phyloP scores from a whole-genome alignment of 1,140 invertebrate genomes.

The Helicoverpa zea region DNA sequence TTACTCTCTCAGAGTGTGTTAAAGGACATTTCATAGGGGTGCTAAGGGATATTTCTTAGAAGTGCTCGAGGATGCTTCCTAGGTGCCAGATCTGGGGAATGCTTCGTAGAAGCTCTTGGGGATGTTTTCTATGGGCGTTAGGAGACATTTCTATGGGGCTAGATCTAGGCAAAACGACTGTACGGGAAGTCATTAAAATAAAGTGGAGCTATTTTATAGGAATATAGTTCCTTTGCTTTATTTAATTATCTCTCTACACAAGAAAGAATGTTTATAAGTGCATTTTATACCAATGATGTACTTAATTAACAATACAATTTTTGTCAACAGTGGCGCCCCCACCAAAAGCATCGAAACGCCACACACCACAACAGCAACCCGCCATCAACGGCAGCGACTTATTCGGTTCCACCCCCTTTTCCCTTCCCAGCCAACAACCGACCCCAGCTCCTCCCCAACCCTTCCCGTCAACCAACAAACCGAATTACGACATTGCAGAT shows the following conservation, averaged over 20 bases:
- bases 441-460: constrained; percentile 42
- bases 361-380: constrained; percentile 71
- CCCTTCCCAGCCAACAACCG: constrained; percentile 59
- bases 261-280: neutral
- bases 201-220: too few species aligned
- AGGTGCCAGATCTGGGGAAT: too few species aligned
- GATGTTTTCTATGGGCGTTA: too few species aligned
- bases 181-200: too few species aligned
- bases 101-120: too few species aligned
- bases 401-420: constrained; percentile 90
- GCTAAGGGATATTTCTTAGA: neutral
- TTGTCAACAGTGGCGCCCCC: constrained; percentile 91
- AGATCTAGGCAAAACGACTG: too few species aligned
- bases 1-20: too few species aligned
- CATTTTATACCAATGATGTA: neutral
- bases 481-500: constrained; percentile 82
- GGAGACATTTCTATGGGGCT: too few species aligned
- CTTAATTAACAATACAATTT: constrained; percentile 44
- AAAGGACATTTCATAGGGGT: neutral
- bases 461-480: constrained; percentile 49
- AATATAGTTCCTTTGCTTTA: too few species aligned
- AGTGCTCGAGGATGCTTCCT: too few species aligned
- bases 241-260: too few species aligned
- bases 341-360: constrained; percentile 90
- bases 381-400: constrained; percentile 88